Evolutionary conservation across 2,888 invertebrate genomes (phyloP), one percentile per base, ranked within the genome.

Genomic region (Hypselothyrea guttata): DNA sequence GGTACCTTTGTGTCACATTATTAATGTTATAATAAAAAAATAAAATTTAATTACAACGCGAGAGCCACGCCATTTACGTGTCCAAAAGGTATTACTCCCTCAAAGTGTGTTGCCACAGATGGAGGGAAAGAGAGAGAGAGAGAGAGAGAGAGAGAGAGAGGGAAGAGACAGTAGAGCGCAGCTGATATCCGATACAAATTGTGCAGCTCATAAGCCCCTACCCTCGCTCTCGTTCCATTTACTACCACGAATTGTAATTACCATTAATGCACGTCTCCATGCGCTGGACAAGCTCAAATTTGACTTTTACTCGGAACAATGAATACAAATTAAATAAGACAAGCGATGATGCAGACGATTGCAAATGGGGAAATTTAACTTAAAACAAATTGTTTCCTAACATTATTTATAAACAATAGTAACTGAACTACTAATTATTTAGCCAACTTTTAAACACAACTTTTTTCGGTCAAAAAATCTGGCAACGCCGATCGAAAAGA

Each of bases 31-130:
- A 45, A 55, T 56, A 72, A 47, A 56, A 40, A 48, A 54, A 42
- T 22, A 45, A 74, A 71, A 76, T 76, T 68, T 71, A 74, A 74
- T 74, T 78, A 74, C 45, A 55, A 9, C 53, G 63, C 63, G 38
- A 63, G 37, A 61, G 65, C 56, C 61, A 46, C 57, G 57, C 59
- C 64, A 59, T 62, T 65, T 64, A 59, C 75, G 48, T 61, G 75
- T 56, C 71, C 78, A 61, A 58, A 61, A 52, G 60, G 64, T 38
- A 67, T 72, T 61, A 47, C 55, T 40, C 48, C 37, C 22, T 5
- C 22, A 22, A 22, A 22, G 3, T 4, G 2, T 22, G 22, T n/a
- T n/a, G n/a, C n/a, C n/a, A n/a, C n/a, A n/a, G n/a, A n/a, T n/a
- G n/a, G n/a, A n/a, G n/a, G n/a, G n/a, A n/a, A n/a, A n/a, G n/a